phyloP scores from a whole-genome alignment of 2,113 vertebrate genomes.

The Scatophagus argus region DNA sequence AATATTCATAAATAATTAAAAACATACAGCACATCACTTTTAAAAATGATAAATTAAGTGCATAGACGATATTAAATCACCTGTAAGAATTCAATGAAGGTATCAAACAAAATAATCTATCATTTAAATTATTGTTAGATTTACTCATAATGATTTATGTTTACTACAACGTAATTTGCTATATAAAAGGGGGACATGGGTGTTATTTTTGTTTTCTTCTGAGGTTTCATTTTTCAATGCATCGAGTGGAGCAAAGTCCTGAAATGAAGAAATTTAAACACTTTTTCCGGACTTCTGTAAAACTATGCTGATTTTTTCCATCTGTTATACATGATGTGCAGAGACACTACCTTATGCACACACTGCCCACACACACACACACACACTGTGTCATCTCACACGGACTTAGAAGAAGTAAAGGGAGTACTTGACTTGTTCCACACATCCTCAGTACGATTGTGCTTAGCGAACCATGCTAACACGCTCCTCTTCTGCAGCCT shows the following conservation, averaged over 20 bases:
- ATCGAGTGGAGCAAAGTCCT: conserved; percentile 26
- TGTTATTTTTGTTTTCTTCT: conserved; percentile 24
- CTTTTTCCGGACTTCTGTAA: conserved; percentile 44
- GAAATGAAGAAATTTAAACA: conserved; percentile 49
- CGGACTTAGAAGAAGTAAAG: conserved; percentile 54
- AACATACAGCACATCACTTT: not conserved
- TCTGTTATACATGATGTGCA: conserved; percentile 56
- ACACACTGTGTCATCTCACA: conserved; percentile 47
- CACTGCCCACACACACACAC: conserved; percentile 1
- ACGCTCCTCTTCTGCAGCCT: conserved; percentile 45
- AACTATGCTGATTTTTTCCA: conserved; percentile 56
- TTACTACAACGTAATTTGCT: not conserved
- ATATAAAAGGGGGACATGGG: not conserved
- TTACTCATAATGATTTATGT: not conserved
- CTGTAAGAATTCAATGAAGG: not conserved
- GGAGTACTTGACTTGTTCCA: conserved; percentile 31
- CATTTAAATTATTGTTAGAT: not conserved
- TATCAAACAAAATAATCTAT: not conserved
- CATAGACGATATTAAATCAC: not conserved
- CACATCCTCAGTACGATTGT: conserved; percentile 60
- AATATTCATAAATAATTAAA: not conserved
- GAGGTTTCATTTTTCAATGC: conserved; percentile 30
- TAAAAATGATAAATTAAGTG: not conserved
- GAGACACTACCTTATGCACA: conserved; percentile 28
- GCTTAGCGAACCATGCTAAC: conserved; percentile 61